Evolutionary conservation across 1,140 invertebrate species (phyloP), one percentile per base, ranked within the genome.

Genomic region (Bombus vancouverensis): DNA sequence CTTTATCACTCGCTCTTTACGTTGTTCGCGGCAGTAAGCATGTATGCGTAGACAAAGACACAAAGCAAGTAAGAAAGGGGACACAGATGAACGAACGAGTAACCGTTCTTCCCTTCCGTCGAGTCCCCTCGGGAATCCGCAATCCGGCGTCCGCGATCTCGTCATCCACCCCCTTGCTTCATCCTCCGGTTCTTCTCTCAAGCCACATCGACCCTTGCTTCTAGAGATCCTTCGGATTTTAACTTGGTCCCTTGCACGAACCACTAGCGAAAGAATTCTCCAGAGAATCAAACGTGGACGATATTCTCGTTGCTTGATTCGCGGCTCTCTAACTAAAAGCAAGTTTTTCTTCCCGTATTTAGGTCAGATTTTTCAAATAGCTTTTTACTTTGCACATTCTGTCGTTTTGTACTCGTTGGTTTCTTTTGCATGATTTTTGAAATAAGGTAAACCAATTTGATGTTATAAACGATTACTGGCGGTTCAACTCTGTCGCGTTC

Each of bases 61-160:
- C 39, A 28, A 65, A 57, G 18, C 32, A 22, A n/a, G 81, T 57
- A n/a, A 47, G n/a, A 44, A 72, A 47, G 66, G 32, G 28, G 34
- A 65, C 59, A 65, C 59, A n/a, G n/a, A 62, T 37, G 81, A 83
- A 66, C 71, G 73, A 68, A 83, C 71, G 81, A 83, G 34, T 83
- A 76, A 76, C 81, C 59, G 62, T 83, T 83, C 81, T 83, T 65
- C 81, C 75, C 71, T 65, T 82, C 42, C 57, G 71, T 75, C 81
- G 62, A n/a, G 65, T 53, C 47, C 88, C 86, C 82, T 70, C 39
- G 78, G 89, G 87, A 77, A 82, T 90, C 83, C 88, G 68, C 89
- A 88, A 90, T 89, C 89, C 89, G 75, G 83, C 82, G 81, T 90
- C 87, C 86, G 65, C 79, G 89, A 85, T 89, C 89, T 90, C 87